Evolutionary conservation across 2,888 invertebrate species (phyloP).

Genomic region (Formica aserva): DNA sequence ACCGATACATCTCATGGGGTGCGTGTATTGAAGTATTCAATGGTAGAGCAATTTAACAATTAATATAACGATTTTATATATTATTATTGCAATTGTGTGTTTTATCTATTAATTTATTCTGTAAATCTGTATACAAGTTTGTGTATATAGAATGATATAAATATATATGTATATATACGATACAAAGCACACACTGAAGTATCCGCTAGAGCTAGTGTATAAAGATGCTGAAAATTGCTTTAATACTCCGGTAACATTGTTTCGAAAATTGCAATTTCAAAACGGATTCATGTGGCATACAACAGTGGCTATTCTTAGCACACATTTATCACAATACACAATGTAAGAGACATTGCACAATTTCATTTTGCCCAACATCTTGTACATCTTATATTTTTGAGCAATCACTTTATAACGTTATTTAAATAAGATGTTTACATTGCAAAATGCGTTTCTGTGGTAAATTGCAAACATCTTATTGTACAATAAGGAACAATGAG

Average conservation of each 20-base stretch:
- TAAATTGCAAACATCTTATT: conserved; percentile 42
- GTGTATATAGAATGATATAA: conserved; percentile 67
- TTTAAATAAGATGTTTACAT: conserved; percentile 43
- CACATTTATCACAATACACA: conserved; percentile 69
- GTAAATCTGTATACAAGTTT: conserved; percentile 69
- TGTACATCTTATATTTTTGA: conserved; percentile 61
- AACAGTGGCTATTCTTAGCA: conserved; percentile 44
- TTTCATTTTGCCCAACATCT: conserved; percentile 19
- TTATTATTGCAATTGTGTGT: not conserved
- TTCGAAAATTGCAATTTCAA: conserved; percentile 32
- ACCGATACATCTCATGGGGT: not conserved
- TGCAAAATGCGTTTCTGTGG: conserved; percentile 15
- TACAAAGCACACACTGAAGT: conserved; percentile 57
- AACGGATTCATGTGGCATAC: conserved; percentile 51
- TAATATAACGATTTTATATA: not conserved
- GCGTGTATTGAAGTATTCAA: not conserved
- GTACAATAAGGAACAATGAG: conserved; percentile 42
- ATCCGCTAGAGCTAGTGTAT: conserved; percentile 58
- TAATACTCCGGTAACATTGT: conserved; percentile 41
- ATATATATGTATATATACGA: conserved; percentile 50
- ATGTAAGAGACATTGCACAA: conserved; percentile 60
- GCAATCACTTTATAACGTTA: conserved; percentile 60
- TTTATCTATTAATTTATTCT: conserved; percentile 48
- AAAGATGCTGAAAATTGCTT: conserved; percentile 63
- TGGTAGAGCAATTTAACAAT: not conserved